Evolutionary conservation across 2,113 vertebrate genomes (phyloP), one percentile per base, ranked within the genome.

Genomic region (Tragelaphus strepsiceros): DNA sequence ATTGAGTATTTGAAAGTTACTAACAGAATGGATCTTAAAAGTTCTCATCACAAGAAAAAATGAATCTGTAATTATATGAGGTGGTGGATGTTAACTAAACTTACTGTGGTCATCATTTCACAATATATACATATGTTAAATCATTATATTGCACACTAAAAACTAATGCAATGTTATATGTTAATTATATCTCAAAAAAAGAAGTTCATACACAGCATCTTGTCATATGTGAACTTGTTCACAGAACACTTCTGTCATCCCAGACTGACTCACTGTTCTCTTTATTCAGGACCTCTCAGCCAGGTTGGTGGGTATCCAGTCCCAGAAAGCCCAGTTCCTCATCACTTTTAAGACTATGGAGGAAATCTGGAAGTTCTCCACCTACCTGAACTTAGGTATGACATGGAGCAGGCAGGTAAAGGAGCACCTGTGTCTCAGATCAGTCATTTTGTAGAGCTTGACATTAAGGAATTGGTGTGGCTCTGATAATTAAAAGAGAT

Each of bases 281-380:
- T 0, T 0, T 81, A 46, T 95, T 24, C 95, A 99, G 99, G 99
- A 99, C 97, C 98, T 99, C 92, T 99, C 99, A 80, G 99, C 99
- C 77, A 99, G 99, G 91, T 97, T 99, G 98, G 99, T 99, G 71
- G 99, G 99, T 7, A 98, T 99, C 80, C 99, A 99, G 62, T 99
- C 99, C 56, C 99, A 99, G 97, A 99, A 99, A 96, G 99, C 99
- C 95, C 98, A 99, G 91, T 99, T 99, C 97, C 98, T 99, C 28
- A 99, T 99, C 97, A 99, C 99, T 58, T 99, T 99, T 98, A 99
- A 99, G 99, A 99, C 99, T 7, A 97, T 99, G 46, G 99, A 99
- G 97, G 99, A 99, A 99, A 99, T 99, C 94, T 99, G 99, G 99
- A 99, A 99, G 98, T 99, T 99, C 98, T 99, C 99, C n/a, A 99